phyloP scores from a whole-genome alignment of 2,797 vertebrate species.

The Periparus ater region DNA sequence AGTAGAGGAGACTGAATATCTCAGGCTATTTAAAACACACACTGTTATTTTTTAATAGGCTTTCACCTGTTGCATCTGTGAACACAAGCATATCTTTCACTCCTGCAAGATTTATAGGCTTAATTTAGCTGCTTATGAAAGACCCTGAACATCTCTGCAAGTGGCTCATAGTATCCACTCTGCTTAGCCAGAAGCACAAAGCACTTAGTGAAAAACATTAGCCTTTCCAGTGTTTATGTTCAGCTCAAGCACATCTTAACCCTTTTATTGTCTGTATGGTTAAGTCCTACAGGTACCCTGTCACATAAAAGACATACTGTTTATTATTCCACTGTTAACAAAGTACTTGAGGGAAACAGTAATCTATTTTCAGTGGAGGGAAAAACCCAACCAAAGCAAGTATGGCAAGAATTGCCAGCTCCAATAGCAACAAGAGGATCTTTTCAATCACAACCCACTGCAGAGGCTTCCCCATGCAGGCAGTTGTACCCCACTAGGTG shows the following conservation, averaged over 20 bases:
- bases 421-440: not conserved
- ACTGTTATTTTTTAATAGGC: not conserved
- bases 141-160: not conserved
- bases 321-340: constrained; percentile 43
- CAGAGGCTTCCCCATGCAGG: rapidly evolving
- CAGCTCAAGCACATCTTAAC: not conserved
- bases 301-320: not conserved
- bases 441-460: not conserved
- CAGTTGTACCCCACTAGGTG: not conserved
- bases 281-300: not conserved
- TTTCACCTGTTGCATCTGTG: not conserved
- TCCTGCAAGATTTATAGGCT: not conserved
- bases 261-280: not conserved
- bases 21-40: not conserved
- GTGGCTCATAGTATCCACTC: not conserved
- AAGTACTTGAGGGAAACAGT: constrained; percentile 9
- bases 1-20: not conserved
- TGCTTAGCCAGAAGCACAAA: not conserved
- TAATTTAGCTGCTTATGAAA: not conserved
- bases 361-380: not conserved
- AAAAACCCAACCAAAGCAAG: not conserved
- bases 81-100: not conserved
- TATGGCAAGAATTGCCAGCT: not conserved
- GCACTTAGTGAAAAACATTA: not conserved
- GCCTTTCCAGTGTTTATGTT: not conserved